Conservation (phyloP, 2,113 vertebrate species). For the Murina feae region DNA sequence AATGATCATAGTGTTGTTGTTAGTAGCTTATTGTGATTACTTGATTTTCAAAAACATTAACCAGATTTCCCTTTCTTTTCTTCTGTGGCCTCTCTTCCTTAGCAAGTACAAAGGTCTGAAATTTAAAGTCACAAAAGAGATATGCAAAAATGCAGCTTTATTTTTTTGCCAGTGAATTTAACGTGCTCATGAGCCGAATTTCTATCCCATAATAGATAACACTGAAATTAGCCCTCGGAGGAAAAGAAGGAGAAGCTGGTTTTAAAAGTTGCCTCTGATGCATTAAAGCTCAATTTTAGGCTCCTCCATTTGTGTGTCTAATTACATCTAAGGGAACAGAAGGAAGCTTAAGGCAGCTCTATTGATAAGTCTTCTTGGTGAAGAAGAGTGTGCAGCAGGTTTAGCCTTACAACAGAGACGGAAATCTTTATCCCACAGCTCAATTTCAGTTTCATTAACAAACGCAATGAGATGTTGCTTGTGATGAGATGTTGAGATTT, state of each 20-base stretch:
- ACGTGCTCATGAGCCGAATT: background rate
- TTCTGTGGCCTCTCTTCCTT: background rate
- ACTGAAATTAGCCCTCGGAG: background rate
- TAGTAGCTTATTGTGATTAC: background rate
- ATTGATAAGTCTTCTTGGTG: background rate
- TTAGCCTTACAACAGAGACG: background rate
- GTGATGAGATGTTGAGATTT: background rate
- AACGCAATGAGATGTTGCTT: background rate
- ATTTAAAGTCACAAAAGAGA: background rate
- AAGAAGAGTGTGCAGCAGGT: background rate
- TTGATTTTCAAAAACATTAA: background rate
- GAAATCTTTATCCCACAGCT: background rate
- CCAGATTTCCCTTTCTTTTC: background rate
- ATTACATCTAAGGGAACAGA: background rate
- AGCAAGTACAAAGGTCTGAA: background rate
- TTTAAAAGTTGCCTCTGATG: background rate
- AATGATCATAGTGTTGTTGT: background rate
- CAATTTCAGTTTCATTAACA: constrained; percentile 10
- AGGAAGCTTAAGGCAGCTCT: background rate
- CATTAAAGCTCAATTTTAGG: background rate
- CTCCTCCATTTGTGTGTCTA: background rate
- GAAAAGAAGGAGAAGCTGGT: background rate
- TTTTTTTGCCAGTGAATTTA: background rate
- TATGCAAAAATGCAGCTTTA: background rate
- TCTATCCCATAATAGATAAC: background rate